These are phyloP conservation scores for Diabrotica undecimpunctata DNA, from an alignment of 1,140 invertebrate genomes.

Conservation along the genomic window DNA sequence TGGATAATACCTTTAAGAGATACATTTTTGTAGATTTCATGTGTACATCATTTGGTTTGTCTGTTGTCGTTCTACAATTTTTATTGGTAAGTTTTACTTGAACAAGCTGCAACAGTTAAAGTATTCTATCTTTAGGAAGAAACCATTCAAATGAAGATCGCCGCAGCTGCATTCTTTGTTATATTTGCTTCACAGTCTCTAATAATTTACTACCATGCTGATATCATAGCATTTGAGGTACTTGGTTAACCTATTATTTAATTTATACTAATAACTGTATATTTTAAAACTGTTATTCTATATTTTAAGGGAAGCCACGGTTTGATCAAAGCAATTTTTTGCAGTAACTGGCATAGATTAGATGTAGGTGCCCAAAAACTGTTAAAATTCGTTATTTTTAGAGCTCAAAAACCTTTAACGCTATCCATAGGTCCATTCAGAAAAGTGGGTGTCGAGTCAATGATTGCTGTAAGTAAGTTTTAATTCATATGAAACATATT, in stretches of 20 bases:
- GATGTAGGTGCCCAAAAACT: background rate
- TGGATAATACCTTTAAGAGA: background rate
- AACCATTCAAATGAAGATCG: background rate
- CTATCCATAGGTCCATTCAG: background rate
- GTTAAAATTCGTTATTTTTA: background rate
- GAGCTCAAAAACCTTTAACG: background rate
- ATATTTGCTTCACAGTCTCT: background rate
- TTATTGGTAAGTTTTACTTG: background rate
- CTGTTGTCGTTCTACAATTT: constrained; percentile 1
- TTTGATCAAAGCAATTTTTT: background rate
- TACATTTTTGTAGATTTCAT: background rate
- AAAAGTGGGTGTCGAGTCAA: background rate
- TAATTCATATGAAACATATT: too few relatives aligned
- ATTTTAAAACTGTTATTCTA: background rate
- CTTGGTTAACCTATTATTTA: too few relatives aligned
- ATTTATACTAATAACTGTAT: too few relatives aligned
- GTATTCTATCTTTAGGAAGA: background rate
- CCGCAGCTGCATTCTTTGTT: background rate
- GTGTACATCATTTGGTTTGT: background rate
- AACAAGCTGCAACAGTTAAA: background rate
- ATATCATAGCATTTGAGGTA: background rate
- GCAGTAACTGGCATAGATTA: background rate
- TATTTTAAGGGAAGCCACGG: background rate
- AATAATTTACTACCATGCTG: background rate
- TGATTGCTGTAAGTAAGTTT: background rate